phyloP scores from a whole-genome alignment of 1,140 invertebrate genomes.

The Holotrichia oblita region DNA sequence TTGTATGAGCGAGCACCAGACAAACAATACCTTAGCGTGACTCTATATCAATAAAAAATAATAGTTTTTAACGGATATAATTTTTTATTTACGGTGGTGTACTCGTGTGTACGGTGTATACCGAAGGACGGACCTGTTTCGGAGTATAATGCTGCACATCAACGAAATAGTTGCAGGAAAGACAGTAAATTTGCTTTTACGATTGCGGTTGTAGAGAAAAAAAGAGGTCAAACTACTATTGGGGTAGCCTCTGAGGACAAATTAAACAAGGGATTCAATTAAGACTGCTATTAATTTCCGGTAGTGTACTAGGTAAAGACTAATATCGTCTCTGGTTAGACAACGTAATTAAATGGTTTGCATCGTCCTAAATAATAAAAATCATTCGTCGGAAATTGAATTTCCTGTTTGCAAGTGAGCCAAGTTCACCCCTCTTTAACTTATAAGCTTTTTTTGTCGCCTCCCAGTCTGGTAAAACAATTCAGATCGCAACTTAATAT shows the following conservation, averaged over 20 bases:
- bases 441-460: too few relatives aligned
- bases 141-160: not conserved
- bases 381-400: conserved; percentile 48
- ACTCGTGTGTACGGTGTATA: too few relatives aligned
- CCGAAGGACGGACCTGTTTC: too few relatives aligned
- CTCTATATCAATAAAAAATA: not conserved
- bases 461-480: too few relatives aligned
- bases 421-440: conserved; percentile 40
- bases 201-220: conserved; percentile 26
- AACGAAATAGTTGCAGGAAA: not conserved
- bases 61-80: too few relatives aligned
- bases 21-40: not conserved
- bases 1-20: not conserved
- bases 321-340: conserved; percentile 52
- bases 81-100: too few relatives aligned
- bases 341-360: conserved; percentile 56
- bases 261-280: conserved; percentile 54
- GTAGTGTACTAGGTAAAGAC: conserved; percentile 51
- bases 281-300: conserved; percentile 53
- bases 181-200: conserved; percentile 20
- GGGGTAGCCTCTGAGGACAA: conserved; percentile 49
- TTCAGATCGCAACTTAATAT: too few relatives aligned
- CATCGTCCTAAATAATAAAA: conserved; percentile 51
- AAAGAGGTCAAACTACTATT: conserved; percentile 19
- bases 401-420: conserved; percentile 55